Conservation (phyloP, 2,888 invertebrate species). For the Notodonta ziczac region DNA sequence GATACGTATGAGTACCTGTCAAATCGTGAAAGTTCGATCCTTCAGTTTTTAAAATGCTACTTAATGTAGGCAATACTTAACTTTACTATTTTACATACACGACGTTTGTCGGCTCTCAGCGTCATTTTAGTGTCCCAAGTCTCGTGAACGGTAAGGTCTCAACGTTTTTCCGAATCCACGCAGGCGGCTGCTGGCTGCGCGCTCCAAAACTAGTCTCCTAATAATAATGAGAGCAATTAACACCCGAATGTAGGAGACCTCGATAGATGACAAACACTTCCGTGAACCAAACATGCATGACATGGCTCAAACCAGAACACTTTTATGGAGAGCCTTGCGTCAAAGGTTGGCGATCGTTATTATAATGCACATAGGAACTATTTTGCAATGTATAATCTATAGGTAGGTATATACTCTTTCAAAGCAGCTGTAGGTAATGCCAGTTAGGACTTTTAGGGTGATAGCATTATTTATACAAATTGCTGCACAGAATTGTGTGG, state of each 20-base stretch:
- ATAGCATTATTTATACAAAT: too few relatives aligned
- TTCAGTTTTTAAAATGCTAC: too few relatives aligned
- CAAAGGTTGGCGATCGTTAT: neutral
- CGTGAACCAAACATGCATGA: constrained; percentile 28
- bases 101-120: constrained; percentile 7
- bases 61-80: too few relatives aligned
- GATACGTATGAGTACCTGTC: too few relatives aligned
- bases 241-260: constrained; percentile 44
- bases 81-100: too few relatives aligned
- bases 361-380: too few relatives aligned
- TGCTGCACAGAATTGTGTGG: too few relatives aligned
- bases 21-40: too few relatives aligned
- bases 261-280: constrained; percentile 44
- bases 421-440: too few relatives aligned
- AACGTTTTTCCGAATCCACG: constrained; percentile 39
- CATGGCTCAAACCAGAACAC: constrained; percentile 7
- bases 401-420: too few relatives aligned
- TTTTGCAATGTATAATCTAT: too few relatives aligned
- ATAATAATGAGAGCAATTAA: constrained; percentile 57
- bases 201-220: constrained; percentile 45
- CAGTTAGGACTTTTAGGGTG: too few relatives aligned
- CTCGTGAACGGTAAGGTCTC: constrained; percentile 45
- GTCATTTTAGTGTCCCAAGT: constrained; percentile 38
- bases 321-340: neutral
- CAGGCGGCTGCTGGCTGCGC: constrained; percentile 2